Percentiles rank a stretch among this genome's conserved stretches.
Evolutionary conservation across 2,888 invertebrate genomes (phyloP).

Genomic region (Ryuthela nishihirai): DNA sequence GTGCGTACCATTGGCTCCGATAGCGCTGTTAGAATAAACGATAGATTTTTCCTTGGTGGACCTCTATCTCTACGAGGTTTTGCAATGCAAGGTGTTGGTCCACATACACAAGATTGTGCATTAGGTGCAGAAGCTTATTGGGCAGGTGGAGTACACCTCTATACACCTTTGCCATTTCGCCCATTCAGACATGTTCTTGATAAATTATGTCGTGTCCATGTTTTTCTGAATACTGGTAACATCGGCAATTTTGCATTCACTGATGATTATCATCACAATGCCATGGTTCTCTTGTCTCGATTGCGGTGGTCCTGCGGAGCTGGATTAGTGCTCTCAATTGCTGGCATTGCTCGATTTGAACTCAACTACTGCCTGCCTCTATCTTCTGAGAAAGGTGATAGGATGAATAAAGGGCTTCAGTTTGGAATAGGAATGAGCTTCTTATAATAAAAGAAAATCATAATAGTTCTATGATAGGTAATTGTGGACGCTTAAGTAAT

Average conservation of each 20-base stretch:
- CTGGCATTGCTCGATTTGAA: constrained; percentile 83
- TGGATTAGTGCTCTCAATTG: constrained; percentile 79
- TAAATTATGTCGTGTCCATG: constrained; percentile 79
- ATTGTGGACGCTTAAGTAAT: too few relatives aligned
- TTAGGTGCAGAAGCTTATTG: constrained; percentile 67
- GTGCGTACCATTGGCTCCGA: constrained; percentile 61
- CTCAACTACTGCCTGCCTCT: constrained; percentile 89
- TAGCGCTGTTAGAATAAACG: constrained; percentile 61
- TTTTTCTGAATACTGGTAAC: constrained; percentile 85
- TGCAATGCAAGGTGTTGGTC: constrained; percentile 78
- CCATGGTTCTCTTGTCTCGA: constrained; percentile 46
- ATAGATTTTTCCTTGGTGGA: constrained; percentile 83
- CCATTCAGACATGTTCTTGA: constrained; percentile 73
- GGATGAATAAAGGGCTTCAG: constrained; percentile 66
- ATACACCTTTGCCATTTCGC: constrained; percentile 83
- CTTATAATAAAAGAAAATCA: too few relatives aligned
- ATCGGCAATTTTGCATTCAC: constrained; percentile 58
- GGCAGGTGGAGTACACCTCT: constrained; percentile 80
- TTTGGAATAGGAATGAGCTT: constrained; percentile 80
- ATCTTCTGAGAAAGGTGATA: constrained; percentile 62
- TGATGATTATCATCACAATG: constrained; percentile 46
- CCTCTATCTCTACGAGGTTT: constrained; percentile 86
- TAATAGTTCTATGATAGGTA: too few relatives aligned
- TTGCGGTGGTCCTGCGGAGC: constrained; percentile 70
- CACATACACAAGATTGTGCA: constrained; percentile 62